These are phyloP conservation scores for Drosophila nannoptera DNA, from an alignment of 1,140 invertebrate genomes.

Conservation along the genomic window DNA sequence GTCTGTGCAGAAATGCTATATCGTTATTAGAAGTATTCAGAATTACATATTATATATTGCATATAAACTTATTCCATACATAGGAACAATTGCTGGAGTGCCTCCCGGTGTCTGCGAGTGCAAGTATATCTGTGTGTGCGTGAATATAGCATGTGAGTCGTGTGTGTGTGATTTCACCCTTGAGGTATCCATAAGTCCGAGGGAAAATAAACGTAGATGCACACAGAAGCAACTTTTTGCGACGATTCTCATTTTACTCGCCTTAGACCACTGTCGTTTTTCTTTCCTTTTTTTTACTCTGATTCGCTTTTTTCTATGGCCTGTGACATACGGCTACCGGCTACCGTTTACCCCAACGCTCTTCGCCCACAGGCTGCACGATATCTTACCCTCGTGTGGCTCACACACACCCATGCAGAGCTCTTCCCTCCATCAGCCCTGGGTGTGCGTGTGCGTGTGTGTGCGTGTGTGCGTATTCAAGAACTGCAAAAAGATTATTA, in stretches of 20 bases:
- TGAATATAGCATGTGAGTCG: neutral
- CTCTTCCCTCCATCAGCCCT: constrained; percentile 22
- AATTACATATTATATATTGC: no score
- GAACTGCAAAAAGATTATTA: no score
- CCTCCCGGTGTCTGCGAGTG: no score
- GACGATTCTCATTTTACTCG: constrained; percentile 48
- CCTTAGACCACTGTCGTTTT: constrained; percentile 33
- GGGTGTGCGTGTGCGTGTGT: constrained; percentile 17
- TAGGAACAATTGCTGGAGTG: no score
- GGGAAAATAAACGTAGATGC: neutral
- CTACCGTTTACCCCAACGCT: constrained; percentile 10
- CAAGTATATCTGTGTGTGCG: neutral
- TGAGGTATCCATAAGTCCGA: neutral
- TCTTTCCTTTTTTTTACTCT: neutral
- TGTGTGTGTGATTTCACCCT: constrained; percentile 14
- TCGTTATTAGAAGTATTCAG: no score
- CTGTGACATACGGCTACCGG: constrained; percentile 24
- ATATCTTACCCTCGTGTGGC: constrained; percentile 2
- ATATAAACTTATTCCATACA: no score
- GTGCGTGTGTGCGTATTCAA: neutral
- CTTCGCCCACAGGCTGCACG: constrained; percentile 44
- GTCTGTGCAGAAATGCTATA: no score
- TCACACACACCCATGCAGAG: constrained; percentile 3
- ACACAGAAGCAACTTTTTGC: constrained; percentile 46
- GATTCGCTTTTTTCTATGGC: constrained; percentile 12